These are phyloP conservation scores for Caenorhabditis wallacei DNA, from an alignment of 2,888 invertebrate species.

Conservation along the genomic window DNA sequence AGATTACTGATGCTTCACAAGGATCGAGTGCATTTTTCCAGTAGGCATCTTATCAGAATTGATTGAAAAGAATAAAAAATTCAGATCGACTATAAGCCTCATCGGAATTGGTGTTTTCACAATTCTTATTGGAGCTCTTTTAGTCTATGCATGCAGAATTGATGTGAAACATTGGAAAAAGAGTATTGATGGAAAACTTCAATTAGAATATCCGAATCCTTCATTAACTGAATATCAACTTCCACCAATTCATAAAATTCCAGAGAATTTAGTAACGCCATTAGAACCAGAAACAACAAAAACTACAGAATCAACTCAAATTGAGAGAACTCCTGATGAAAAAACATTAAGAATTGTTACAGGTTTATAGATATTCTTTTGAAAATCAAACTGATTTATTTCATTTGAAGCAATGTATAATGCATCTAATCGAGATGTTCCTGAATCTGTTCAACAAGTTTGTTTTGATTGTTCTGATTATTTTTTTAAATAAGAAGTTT, in stretches of 20 bases:
- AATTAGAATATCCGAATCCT: constrained; percentile 29
- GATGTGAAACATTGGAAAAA: constrained; percentile 62
- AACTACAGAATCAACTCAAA: constrained; percentile 14
- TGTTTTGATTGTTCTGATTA: not conserved
- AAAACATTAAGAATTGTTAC: constrained; percentile 44
- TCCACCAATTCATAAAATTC: constrained; percentile 21
- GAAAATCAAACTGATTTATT: constrained; percentile 1
- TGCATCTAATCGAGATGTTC: constrained; percentile 52
- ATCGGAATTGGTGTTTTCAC: constrained; percentile 47
- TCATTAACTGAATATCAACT: constrained; percentile 34
- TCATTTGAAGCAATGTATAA: constrained; percentile 44
- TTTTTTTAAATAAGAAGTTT: not conserved
- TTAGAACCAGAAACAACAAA: not conserved
- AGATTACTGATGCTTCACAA: not conserved
- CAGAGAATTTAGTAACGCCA: constrained; percentile 16
- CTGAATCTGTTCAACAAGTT: constrained; percentile 31
- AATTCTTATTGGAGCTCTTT: constrained; percentile 13
- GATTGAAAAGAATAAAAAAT: too few relatives aligned
- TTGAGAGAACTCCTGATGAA: constrained; percentile 35
- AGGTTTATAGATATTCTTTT: constrained; percentile 1
- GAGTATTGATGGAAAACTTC: constrained; percentile 41
- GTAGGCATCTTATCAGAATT: constrained; percentile 16
- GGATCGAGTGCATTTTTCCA: constrained; percentile 35
- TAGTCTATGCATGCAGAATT: constrained; percentile 40
- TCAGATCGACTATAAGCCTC: constrained; percentile 24